phyloP scores from a whole-genome alignment of 2,888 invertebrate genomes.

The Ennomos fuscantarius region DNA sequence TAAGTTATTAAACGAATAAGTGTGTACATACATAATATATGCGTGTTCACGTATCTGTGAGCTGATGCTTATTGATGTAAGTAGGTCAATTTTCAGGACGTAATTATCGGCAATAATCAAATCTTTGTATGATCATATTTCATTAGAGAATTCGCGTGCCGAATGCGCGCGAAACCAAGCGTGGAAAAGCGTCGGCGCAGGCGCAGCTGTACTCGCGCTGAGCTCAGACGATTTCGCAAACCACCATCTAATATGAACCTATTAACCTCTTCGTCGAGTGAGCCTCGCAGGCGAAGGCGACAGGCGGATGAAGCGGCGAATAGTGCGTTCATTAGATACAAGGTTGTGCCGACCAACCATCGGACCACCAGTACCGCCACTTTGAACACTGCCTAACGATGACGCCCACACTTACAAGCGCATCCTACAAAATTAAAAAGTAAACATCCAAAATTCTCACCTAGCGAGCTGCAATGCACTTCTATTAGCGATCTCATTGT shows the following conservation, averaged over 20 bases:
- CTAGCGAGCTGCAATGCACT: conserved; percentile 84
- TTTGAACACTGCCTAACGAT: conserved; percentile 32
- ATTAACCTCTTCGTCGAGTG: conserved; percentile 82
- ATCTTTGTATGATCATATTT: conserved; percentile 31
- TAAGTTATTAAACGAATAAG: conserved; percentile 5
- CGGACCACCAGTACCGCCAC: conserved; percentile 48
- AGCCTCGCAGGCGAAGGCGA: conserved; percentile 82
- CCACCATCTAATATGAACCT: conserved; percentile 85
- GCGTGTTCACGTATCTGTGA: conserved; percentile 21
- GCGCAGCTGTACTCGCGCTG: conserved; percentile 68
- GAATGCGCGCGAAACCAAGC: conserved; percentile 76
- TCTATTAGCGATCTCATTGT: conserved; percentile 83
- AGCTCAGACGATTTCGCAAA: conserved; percentile 79
- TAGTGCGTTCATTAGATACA: conserved; percentile 82
- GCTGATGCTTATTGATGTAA: conserved; percentile 24
- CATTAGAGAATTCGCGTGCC: conserved; percentile 43
- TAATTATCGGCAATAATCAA: conserved; percentile 27
- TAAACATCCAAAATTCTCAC: conserved; percentile 78
- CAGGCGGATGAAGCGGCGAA: conserved; percentile 79
- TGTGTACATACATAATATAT: conserved; percentile 4
- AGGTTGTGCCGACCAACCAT: conserved; percentile 75
- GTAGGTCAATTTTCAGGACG: conserved; percentile 33
- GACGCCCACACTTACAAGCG: conserved; percentile 49
- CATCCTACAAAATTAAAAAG: conserved; percentile 63
- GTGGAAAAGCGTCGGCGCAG: conserved; percentile 70